These are phyloP conservation scores for Isurus oxyrinchus DNA, from an alignment of 2,113 vertebrate species.

Conservation along the genomic window DNA sequence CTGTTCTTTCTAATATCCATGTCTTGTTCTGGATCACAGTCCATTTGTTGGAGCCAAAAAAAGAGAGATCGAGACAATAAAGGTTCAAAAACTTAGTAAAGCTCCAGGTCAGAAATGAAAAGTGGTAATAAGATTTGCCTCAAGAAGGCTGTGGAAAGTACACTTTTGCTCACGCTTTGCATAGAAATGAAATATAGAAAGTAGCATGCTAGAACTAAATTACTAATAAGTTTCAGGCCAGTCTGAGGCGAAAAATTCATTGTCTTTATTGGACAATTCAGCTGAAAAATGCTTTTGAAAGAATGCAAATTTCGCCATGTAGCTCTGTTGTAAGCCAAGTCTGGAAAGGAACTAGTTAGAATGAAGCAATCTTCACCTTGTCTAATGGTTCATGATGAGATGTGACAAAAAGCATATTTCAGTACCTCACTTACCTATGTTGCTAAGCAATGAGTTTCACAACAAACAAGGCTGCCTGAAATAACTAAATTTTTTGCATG, in stretches of 20 bases:
- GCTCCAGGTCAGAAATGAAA: background rate
- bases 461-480: background rate
- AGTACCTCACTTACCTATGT: background rate
- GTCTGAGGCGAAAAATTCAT: background rate
- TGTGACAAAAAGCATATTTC: background rate
- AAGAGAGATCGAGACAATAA: background rate
- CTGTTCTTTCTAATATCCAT: no score
- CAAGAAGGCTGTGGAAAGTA: background rate
- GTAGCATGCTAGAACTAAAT: background rate
- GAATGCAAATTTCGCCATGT: background rate
- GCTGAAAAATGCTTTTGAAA: background rate
- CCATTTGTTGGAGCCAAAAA: background rate
- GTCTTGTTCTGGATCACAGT: background rate
- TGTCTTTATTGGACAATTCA: background rate
- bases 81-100: background rate
- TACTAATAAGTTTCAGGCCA: background rate
- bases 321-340: no score
- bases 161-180: background rate
- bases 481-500: background rate
- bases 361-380: no score
- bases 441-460: background rate
- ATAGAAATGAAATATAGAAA: background rate
- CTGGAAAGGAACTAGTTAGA: no score
- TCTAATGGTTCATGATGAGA: background rate
- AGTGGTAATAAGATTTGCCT: background rate